Evolutionary conservation across 2,797 vertebrate genomes (phyloP).

Genomic region (Sparus aurata): DNA sequence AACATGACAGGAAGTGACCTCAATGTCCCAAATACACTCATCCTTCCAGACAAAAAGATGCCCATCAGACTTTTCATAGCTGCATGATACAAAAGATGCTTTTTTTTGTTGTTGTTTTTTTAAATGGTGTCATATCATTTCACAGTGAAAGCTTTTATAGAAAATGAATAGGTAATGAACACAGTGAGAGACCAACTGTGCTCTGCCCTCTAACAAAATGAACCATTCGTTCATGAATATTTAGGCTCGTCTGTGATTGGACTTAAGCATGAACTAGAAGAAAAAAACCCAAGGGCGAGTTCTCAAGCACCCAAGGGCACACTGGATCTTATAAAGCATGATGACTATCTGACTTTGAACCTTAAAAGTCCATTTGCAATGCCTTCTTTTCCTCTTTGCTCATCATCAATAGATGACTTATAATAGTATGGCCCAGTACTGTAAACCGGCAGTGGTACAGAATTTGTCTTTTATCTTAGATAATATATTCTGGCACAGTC

Average conservation of each 20-base stretch:
- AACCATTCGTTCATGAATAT: slow-evolving; percentile 57
- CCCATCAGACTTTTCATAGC: background rate
- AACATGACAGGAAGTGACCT: background rate
- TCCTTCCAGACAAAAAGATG: background rate
- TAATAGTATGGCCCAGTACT: background rate
- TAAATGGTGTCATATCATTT: slow-evolving; percentile 7
- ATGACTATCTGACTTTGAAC: background rate
- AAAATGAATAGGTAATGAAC: slow-evolving; percentile 33
- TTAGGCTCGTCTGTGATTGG: slow-evolving; percentile 25
- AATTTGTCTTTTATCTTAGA: background rate
- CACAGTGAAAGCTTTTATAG: slow-evolving; percentile 31
- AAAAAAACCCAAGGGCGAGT: slow-evolving; percentile 6
- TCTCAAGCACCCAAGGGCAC: background rate
- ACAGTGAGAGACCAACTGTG: slow-evolving; percentile 29
- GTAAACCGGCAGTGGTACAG: background rate
- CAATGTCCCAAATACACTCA: background rate
- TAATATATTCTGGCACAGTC: background rate
- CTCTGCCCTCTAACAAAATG: slow-evolving; percentile 18
- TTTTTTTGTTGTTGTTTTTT: background rate
- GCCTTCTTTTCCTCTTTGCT: background rate
- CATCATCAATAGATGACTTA: background rate
- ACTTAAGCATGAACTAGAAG: slow-evolving; percentile 15
- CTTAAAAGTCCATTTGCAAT: background rate
- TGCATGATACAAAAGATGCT: background rate
- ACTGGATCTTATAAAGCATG: background rate